phyloP scores from a whole-genome alignment of 2,113 vertebrate genomes.

The Saguinus midas region DNA sequence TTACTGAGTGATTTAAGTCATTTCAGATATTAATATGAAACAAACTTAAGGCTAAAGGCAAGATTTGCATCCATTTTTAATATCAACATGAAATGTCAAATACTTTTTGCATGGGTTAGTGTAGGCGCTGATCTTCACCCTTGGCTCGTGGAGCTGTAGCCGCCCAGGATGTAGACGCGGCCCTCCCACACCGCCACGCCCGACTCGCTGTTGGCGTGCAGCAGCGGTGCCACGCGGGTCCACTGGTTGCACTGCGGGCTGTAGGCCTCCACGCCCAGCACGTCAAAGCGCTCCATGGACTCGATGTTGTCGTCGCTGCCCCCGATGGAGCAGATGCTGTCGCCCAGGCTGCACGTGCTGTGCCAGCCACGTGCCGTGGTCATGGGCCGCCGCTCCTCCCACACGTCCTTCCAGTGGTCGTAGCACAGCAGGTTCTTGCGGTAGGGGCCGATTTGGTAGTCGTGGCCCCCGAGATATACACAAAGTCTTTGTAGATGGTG shows the following conservation, averaged over 20 bases:
- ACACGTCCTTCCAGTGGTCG: slow-evolving; percentile 85
- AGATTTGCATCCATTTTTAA: not conserved
- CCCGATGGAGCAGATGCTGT: slow-evolving; percentile 92
- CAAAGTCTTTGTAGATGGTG: slow-evolving; percentile 88
- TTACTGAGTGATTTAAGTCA: not conserved
- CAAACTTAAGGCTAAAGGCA: not conserved
- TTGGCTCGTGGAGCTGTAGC: slow-evolving; percentile 85
- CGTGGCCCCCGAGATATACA: slow-evolving; percentile 97
- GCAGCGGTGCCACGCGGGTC: slow-evolving; percentile 88
- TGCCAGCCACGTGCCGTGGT: slow-evolving; percentile 93
- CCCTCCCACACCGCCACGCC: slow-evolving; percentile 90
- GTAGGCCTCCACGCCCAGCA: slow-evolving; percentile 93
- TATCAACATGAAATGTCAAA: not conserved
- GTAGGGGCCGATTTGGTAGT: slow-evolving; percentile 95
- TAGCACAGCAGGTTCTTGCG: slow-evolving; percentile 94
- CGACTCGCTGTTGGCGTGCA: slow-evolving; percentile 94
- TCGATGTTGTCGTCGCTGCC: slow-evolving; percentile 94
- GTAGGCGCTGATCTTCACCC: not conserved
- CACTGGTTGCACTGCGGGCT: slow-evolving; percentile 92
- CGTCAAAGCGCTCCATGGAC: slow-evolving; percentile 94
- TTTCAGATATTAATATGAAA: not conserved
- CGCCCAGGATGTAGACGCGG: slow-evolving; percentile 94
- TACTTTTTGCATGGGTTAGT: not conserved
- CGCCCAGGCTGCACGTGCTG: slow-evolving; percentile 93
- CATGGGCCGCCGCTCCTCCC: slow-evolving; percentile 93